phyloP scores from a whole-genome alignment of 2,113 vertebrate genomes.

The Apaloderma vittatum region DNA sequence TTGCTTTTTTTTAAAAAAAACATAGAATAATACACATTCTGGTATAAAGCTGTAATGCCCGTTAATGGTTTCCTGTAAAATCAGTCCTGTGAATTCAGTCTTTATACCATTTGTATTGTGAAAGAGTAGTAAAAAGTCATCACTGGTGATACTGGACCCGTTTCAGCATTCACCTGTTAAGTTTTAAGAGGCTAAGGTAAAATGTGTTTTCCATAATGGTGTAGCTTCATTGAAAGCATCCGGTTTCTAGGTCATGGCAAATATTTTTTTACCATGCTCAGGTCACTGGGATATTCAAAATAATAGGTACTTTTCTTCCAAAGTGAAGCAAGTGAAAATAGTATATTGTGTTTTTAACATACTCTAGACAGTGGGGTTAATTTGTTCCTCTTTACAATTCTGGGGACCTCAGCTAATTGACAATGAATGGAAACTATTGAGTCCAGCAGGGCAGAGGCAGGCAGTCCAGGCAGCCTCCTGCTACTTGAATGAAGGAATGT shows the following conservation, averaged over 20 bases:
- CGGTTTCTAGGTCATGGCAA: not conserved
- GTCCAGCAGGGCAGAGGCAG: not conserved
- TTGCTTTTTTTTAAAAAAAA: not conserved
- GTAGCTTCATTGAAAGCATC: not conserved
- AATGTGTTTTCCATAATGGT: not conserved
- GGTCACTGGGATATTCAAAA: not conserved
- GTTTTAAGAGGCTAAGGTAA: not conserved
- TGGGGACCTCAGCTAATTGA: not conserved
- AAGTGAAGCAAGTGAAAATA: not conserved
- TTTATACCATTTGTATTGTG: not conserved
- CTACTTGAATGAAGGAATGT: rapidly evolving
- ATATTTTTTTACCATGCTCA: not conserved
- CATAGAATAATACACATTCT: not conserved
- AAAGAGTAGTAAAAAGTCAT: not conserved
- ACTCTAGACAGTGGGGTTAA: not conserved
- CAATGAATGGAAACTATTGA: not conserved
- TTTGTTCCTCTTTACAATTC: not conserved
- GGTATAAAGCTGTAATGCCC: not conserved
- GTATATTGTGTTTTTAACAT: not conserved
- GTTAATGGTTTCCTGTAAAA: not conserved
- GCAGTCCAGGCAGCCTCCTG: not conserved
- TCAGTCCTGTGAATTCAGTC: not conserved
- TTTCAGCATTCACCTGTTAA: not conserved
- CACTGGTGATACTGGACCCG: not conserved
- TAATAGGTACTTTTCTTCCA: not conserved